A percentile compares a stretch with the other conserved stretches of the same genome.
phyloP scores from a whole-genome alignment of 2,797 vertebrate species.

The Coregonus ussuriensis region DNA sequence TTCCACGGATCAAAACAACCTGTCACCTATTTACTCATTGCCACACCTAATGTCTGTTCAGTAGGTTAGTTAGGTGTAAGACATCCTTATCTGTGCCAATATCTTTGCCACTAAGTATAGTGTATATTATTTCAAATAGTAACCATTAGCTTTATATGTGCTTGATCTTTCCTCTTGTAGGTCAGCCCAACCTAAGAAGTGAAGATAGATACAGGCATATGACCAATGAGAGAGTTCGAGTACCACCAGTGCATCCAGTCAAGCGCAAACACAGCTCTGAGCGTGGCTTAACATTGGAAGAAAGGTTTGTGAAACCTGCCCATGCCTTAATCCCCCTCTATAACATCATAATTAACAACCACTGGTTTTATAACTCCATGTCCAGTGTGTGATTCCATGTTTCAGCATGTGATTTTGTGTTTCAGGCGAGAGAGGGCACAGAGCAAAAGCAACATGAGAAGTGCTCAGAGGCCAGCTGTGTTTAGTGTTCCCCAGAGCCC shows the following conservation, averaged over 20 bases:
- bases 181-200: conserved; percentile 77
- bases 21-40: conserved; percentile 36
- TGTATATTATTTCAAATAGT: background rate
- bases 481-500: conserved; percentile 70
- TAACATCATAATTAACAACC: background rate
- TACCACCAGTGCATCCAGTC: conserved; percentile 65
- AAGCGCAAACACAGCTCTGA: conserved; percentile 77
- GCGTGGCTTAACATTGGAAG: conserved; percentile 71
- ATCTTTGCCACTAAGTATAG: background rate
- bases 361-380: background rate
- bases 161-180: conserved; percentile 49
- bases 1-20: conserved; percentile 69
- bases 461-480: conserved; percentile 51
- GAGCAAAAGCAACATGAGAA: conserved; percentile 62
- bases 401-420: conserved; percentile 21
- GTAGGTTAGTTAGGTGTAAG: background rate
- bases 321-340: background rate
- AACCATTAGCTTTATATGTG: conserved; percentile 5
- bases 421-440: conserved; percentile 74
- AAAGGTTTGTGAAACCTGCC: conserved; percentile 61
- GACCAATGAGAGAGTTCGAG: conserved; percentile 68
- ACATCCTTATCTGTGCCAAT: background rate
- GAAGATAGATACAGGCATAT: conserved; percentile 79
- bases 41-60: conserved; percentile 19
- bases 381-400: background rate